Conservation (phyloP, 2,888 invertebrate species). For the Odontocerum albicorne region DNA sequence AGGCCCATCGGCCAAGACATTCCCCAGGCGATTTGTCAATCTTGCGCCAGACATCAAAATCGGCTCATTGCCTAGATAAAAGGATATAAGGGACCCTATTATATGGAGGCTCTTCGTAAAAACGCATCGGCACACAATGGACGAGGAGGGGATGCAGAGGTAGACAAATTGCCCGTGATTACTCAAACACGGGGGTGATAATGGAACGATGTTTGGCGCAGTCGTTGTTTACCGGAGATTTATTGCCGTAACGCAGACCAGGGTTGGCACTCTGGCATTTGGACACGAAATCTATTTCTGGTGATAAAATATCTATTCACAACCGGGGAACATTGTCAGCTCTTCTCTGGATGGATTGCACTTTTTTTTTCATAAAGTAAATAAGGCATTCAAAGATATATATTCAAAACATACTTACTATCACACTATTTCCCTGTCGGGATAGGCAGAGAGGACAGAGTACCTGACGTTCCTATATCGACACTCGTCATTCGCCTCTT, state of each 20-base stretch:
- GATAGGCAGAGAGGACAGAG: no score
- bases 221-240: constrained; percentile 26
- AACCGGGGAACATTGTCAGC: no score
- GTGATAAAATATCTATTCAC: no score
- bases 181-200: constrained; percentile 35
- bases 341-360: no score
- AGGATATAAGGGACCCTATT: constrained; percentile 5
- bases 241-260: constrained; percentile 2
- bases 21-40: constrained; percentile 27
- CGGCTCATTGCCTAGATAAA: constrained; percentile 23
- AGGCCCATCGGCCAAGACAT: not conserved
- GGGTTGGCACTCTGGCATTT: no score
- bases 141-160: constrained; percentile 17
- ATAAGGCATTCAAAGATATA: no score
- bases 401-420: no score
- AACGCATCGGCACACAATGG: constrained; percentile 1
- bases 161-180: constrained; percentile 35
- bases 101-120: not conserved
- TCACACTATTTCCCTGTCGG: no score
- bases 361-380: no score
- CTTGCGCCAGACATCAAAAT: constrained; percentile 23
- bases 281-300: no score
- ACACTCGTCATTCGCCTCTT: no score
- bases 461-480: no score
- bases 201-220: constrained; percentile 31